A percentile compares a stretch with the other conserved stretches of the same genome.
These are phyloP conservation scores for Grapholita molesta DNA, from an alignment of 1,140 invertebrate species.

Conservation along the genomic window DNA sequence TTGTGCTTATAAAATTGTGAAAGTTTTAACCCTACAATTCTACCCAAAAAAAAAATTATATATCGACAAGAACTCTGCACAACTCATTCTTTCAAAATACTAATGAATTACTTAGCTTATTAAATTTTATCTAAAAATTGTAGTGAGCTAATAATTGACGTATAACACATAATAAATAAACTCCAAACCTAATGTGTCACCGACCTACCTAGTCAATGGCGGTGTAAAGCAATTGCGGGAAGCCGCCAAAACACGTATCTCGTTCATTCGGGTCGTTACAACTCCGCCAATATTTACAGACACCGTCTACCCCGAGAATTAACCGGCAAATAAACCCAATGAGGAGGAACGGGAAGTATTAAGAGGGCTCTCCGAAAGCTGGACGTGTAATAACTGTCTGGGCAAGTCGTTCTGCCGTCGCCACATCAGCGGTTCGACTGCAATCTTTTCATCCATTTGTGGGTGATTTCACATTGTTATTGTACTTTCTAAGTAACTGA, in stretches of 20 bases:
- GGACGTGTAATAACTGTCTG: constrained; percentile 53
- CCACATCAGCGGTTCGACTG: constrained; percentile 63
- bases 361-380: constrained; percentile 41
- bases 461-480: constrained; percentile 46
- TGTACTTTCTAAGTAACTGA: constrained; percentile 22
- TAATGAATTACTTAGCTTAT: no score
- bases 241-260: constrained; percentile 69
- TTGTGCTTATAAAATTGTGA: no score
- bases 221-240: constrained; percentile 59
- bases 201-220: constrained; percentile 25
- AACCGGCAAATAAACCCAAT: constrained; percentile 25
- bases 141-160: no score
- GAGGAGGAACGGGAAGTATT: constrained; percentile 27
- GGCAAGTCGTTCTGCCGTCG: constrained; percentile 59
- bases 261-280: constrained; percentile 63
- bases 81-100: no score
- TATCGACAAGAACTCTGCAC: no score
- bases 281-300: constrained; percentile 39
- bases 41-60: no score
- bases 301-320: constrained; percentile 27
- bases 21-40: no score
- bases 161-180: no score
- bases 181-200: no score
- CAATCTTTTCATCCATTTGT: constrained; percentile 59
- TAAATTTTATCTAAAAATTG: no score